phyloP scores from a whole-genome alignment of 2,113 vertebrate species.

The Pollachius pollachius region DNA sequence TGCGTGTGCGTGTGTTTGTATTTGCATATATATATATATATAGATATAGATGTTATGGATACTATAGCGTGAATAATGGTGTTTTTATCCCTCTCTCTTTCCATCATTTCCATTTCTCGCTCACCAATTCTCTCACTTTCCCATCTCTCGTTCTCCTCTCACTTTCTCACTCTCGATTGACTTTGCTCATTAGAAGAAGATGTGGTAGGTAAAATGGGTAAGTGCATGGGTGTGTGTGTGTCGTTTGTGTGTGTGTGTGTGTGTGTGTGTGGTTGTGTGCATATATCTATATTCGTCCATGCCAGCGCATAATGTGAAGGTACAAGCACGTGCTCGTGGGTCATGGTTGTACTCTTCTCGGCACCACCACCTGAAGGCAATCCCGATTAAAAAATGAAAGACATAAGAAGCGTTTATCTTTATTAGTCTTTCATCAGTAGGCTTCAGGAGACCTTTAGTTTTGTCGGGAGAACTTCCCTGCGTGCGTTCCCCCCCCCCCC shows the following conservation, averaged over 20 bases:
- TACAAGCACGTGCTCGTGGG: too few relatives aligned
- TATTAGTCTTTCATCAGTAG: constrained; percentile 64
- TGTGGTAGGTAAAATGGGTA: constrained; percentile 21
- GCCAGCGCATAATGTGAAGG: not conserved
- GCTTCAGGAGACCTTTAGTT: constrained; percentile 58
- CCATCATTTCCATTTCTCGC: constrained; percentile 3
- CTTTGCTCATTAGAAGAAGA: constrained; percentile 22
- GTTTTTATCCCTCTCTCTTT: constrained; percentile 17
- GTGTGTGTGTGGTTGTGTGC: not conserved
- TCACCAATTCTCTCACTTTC: constrained; percentile 4
- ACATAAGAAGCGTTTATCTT: constrained; percentile 60
- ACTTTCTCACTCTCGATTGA: not conserved
- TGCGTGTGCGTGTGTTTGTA: too few relatives aligned
- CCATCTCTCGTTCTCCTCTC: not conserved
- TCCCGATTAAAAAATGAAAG: constrained; percentile 24
- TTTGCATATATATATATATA: constrained; percentile 6
- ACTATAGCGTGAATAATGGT: not conserved
- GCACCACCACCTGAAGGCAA: not conserved
- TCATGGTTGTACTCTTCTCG: too few relatives aligned
- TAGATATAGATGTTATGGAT: too few relatives aligned
- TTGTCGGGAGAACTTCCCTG: constrained; percentile 44
- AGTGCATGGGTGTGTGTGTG: constrained; percentile 19
- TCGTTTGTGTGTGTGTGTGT: not conserved
- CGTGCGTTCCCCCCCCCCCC: constrained; percentile 44
- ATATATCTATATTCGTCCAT: not conserved